A percentile compares a stretch with the other conserved stretches of the same genome.
phyloP scores from a whole-genome alignment of 1,140 invertebrate species.

The Rhynchophorus ferrugineus region DNA sequence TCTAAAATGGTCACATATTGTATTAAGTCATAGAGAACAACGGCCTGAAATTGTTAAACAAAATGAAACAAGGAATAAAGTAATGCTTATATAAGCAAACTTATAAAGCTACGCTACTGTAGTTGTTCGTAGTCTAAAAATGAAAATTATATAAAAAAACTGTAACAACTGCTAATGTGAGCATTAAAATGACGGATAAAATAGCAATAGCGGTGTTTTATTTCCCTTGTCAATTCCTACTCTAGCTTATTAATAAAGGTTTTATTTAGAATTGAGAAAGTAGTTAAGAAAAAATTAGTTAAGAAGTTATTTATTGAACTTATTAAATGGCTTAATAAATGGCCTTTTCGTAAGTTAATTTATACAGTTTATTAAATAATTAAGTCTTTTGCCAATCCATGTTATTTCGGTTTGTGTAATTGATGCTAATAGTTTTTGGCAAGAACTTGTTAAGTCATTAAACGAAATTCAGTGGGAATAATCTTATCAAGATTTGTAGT shows the following conservation, averaged over 20 bases:
- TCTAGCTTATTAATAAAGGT: background rate
- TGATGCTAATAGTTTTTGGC: no score
- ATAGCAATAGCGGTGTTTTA: slow-evolving; percentile 11
- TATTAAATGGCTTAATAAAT: no score
- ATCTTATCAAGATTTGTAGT: no score
- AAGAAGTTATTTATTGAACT: no score
- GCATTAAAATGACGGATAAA: slow-evolving; percentile 36
- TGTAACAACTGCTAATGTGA: slow-evolving; percentile 40
- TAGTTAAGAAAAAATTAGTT: no score
- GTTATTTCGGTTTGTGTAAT: no score
- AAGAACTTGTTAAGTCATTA: no score
- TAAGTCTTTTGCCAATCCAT: no score
- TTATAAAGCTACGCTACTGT: slow-evolving; percentile 1
- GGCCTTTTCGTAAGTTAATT: no score
- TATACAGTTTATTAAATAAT: no score
- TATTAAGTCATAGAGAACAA: background rate
- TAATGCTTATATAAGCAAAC: slow-evolving; percentile 4
- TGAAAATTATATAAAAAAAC: slow-evolving; percentile 8
- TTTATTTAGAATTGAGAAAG: no score
- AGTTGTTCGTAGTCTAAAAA: slow-evolving; percentile 19
- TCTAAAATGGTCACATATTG: background rate
- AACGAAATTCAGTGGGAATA: no score
- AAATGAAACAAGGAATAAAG: background rate
- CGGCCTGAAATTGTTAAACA: background rate
- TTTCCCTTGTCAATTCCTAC: background rate